Evolutionary conservation across 2,113 vertebrate species (phyloP).

Genomic region (Scomber japonicus): DNA sequence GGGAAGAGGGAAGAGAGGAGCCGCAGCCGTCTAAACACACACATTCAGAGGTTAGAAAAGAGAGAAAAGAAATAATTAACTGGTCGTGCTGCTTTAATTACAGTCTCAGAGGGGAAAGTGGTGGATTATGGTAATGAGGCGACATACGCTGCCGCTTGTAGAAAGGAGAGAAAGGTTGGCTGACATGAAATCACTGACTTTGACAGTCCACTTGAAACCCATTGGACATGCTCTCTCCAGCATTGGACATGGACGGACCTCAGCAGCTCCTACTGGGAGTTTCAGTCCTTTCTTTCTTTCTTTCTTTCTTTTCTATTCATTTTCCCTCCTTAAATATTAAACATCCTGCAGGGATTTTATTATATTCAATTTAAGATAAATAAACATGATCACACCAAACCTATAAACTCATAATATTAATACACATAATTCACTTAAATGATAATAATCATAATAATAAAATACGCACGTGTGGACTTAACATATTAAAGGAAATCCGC

Average conservation of each 20-base stretch:
- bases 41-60: conserved; percentile 78
- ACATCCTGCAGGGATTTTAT: background rate
- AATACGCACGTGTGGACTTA: too few relatives aligned
- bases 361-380: too few relatives aligned
- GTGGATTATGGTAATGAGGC: conserved; percentile 97
- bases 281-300: too few relatives aligned
- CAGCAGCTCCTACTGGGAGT: background rate
- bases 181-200: conserved; percentile 88
- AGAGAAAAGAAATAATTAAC: conserved; percentile 89
- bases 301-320: background rate
- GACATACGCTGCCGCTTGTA: conserved; percentile 90
- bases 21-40: conserved; percentile 81
- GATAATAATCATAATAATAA: background rate
- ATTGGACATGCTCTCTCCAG: conserved; percentile 83
- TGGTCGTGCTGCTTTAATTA: conserved; percentile 95
- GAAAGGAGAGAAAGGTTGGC: conserved; percentile 89
- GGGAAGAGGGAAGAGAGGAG: background rate
- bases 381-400: background rate
- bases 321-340: background rate
- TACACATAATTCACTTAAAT: background rate
- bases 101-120: conserved; percentile 93
- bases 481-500: too few relatives aligned
- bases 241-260: conserved; percentile 49
- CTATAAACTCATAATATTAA: background rate
- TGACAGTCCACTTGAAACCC: conserved; percentile 88